Percentiles rank a stretch among this genome's conserved stretches.
Conservation (phyloP, 2,113 vertebrate genomes). For the Crotalus helleri region DNA sequence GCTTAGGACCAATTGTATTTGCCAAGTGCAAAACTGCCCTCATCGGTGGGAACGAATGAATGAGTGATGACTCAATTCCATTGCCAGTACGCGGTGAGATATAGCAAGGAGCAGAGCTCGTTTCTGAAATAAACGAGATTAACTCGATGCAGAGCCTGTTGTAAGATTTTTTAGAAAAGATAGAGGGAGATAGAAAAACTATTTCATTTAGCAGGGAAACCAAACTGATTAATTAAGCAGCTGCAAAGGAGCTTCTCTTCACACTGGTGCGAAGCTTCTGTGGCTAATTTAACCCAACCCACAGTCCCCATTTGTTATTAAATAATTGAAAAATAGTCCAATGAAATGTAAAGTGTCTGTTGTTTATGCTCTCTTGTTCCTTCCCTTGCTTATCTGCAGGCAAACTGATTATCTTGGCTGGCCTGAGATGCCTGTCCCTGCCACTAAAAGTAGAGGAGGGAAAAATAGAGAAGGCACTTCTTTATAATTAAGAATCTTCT, state of each 20-base stretch:
- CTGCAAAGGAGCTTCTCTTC: constrained; percentile 56
- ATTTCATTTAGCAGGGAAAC: constrained; percentile 55
- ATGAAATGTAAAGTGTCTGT: neutral
- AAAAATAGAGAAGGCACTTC: neutral
- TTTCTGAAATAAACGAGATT: constrained; percentile 66
- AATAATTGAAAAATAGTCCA: neutral
- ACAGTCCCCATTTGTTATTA: constrained; percentile 56
- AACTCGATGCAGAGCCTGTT: constrained; percentile 54
- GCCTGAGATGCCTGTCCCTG: constrained; percentile 56
- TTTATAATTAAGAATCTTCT: constrained; percentile 65
- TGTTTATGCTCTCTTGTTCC: constrained; percentile 9
- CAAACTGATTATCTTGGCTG: constrained; percentile 63
- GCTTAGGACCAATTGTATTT: neutral
- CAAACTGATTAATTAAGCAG: constrained; percentile 63
- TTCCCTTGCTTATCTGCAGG: constrained; percentile 46
- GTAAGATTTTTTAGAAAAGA: constrained; percentile 65
- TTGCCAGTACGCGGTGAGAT: constrained; percentile 20
- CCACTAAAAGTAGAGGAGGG: constrained; percentile 30
- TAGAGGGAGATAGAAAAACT: constrained; percentile 58
- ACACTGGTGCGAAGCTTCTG: constrained; percentile 48
- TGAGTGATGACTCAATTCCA: neutral
- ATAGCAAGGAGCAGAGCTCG: constrained; percentile 48
- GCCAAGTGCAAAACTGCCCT: neutral
- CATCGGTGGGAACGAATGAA: neutral
- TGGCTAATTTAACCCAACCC: constrained; percentile 50